These are phyloP conservation scores for Hemaris fuciformis DNA, from an alignment of 2,888 invertebrate genomes.

Conservation along the genomic window DNA sequence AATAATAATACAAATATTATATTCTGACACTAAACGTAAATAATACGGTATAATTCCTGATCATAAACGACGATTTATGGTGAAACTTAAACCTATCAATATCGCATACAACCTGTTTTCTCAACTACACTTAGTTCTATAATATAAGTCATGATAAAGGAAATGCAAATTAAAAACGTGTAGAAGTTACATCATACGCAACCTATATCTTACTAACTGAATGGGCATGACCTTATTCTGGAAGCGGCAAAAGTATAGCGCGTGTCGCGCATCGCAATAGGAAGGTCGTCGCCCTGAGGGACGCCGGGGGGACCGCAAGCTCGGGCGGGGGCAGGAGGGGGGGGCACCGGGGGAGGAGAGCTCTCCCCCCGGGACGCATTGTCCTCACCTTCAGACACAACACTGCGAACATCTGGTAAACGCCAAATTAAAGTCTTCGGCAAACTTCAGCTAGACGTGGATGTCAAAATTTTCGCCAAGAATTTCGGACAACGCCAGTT, in stretches of 20 bases:
- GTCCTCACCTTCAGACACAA: conserved; percentile 49
- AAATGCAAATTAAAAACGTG: conserved; percentile 17
- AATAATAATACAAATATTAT: too few relatives aligned
- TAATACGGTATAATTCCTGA: too few relatives aligned
- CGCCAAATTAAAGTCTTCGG: conserved; percentile 8
- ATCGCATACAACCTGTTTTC: too few relatives aligned
- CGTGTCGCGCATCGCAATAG: conserved; percentile 68
- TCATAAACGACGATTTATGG: too few relatives aligned
- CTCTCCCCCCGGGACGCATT: conserved; percentile 24
- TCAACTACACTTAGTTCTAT: too few relatives aligned
- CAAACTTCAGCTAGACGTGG: conserved; percentile 2
- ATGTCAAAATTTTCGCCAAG: conserved; percentile 8
- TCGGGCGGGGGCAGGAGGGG: conserved; percentile 12
- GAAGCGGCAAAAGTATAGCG: conserved; percentile 62
- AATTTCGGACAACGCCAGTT: conserved; percentile 6
- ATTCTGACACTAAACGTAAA: too few relatives aligned
- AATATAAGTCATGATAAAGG: not conserved
- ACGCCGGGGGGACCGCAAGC: conserved; percentile 16
- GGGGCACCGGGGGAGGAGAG: conserved; percentile 8
- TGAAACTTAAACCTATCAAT: too few relatives aligned
- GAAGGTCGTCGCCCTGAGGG: conserved; percentile 63
- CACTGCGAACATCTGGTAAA: conserved; percentile 32
- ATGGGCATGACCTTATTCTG: conserved; percentile 69
- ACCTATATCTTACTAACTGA: conserved; percentile 43
- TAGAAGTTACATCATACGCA: conserved; percentile 25